These are phyloP conservation scores for Cinara cedri DNA, from an alignment of 2,888 invertebrate species.

Conservation along the genomic window DNA sequence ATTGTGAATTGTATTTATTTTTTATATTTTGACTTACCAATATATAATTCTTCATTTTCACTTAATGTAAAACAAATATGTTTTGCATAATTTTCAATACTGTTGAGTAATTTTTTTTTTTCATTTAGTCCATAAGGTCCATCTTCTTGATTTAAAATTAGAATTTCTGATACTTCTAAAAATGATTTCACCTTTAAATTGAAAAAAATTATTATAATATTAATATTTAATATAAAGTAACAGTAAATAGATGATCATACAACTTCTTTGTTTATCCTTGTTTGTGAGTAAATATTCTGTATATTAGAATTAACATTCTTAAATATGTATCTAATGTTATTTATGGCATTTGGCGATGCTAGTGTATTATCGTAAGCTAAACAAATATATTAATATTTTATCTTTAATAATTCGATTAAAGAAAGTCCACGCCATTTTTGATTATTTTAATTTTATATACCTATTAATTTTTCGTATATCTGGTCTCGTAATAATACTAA, in stretches of 20 bases:
- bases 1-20: background rate
- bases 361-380: slow-evolving; percentile 1
- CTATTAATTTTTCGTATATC: slow-evolving; percentile 33
- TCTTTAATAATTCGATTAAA: too few relatives aligned
- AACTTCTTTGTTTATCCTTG: slow-evolving; percentile 22
- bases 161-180: slow-evolving; percentile 40
- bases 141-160: slow-evolving; percentile 22
- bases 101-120: slow-evolving; percentile 39
- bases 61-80: slow-evolving; percentile 28
- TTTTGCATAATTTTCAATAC: slow-evolving; percentile 29
- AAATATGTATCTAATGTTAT: slow-evolving; percentile 25
- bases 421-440: too few relatives aligned
- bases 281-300: slow-evolving; percentile 22
- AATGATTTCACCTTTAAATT: slow-evolving; percentile 21
- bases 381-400: background rate
- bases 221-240: background rate
- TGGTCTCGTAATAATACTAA: slow-evolving; percentile 38
- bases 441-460: slow-evolving; percentile 2
- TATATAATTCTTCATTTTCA: slow-evolving; percentile 44
- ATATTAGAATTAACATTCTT: slow-evolving; percentile 29
- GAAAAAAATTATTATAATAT: background rate
- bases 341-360: slow-evolving; percentile 11
- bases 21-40: slow-evolving; percentile 12
- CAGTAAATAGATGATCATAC: background rate
- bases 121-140: slow-evolving; percentile 8